Evolutionary conservation across 1,140 invertebrate species (phyloP), one percentile per base, ranked within the genome.

Genomic region (Pseudomyrmex dendroicus): DNA sequence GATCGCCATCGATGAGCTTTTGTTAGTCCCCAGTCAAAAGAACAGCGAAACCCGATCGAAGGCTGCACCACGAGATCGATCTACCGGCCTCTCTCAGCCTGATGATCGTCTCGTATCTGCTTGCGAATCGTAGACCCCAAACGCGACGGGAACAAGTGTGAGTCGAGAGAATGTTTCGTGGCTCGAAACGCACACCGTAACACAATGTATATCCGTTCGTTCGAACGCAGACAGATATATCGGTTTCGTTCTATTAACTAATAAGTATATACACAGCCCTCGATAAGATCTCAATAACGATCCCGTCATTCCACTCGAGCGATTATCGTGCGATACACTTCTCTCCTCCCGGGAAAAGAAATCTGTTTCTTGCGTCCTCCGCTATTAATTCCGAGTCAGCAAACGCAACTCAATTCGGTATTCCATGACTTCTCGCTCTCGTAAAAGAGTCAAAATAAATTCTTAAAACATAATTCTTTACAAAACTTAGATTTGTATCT

Each of bases 101-200:
- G n/a, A 85, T 35, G n/a, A 85, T 78, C 76, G 74, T 88, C 86
- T 83, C 88, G 56, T 85, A 88, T 73, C 86, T 88, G 77, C 84
- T 22, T 35, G 63, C 57, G 77, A 56, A 74, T 85, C 72, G 72
- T 67, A 57, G 54, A 10, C 13, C 62, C 70, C 74, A 80, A 84
- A 83, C 73, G 82, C 76, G 80, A 52, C 35, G 54, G 57, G 77
- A 85, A 88, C 86, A 88, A 83, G 87, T 88, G 87, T 73, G 86
- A 85, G 86, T 84, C 86, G 76, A 52, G 76, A 52, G 68, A 72
- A 17, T 57, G 59, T 84, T 84, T 83, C 44, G 54, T 54, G 63
- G 35, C 48, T 15, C 25, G 35, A n/a, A 25, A 48, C 17, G 54
- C 66, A 35, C 35, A 35, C 12, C 67, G 7, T 68, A 50, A 64